These are phyloP conservation scores for Labrus mixtus DNA, from an alignment of 2,113 vertebrate genomes.

Conservation along the genomic window DNA sequence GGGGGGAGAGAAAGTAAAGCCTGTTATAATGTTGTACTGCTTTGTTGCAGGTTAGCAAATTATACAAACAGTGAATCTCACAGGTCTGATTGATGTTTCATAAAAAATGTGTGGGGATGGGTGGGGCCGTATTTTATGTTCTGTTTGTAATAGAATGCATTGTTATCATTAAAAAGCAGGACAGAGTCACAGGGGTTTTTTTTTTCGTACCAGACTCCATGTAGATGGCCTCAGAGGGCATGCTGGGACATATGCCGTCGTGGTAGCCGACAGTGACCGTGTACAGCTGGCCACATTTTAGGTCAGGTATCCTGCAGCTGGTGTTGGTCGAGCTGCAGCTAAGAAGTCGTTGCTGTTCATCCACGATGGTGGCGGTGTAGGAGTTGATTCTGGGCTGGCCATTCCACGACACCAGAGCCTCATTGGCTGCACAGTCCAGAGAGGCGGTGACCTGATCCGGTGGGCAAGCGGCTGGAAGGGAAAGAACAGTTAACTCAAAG, in stretches of 20 bases:
- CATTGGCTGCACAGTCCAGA: constrained; percentile 77
- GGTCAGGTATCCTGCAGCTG: constrained; percentile 71
- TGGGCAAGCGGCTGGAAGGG: constrained; percentile 76
- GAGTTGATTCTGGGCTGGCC: constrained; percentile 46
- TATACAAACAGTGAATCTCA: too few relatives aligned
- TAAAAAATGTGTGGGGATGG: too few relatives aligned
- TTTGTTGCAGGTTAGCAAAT: too few relatives aligned
- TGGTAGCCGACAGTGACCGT: constrained; percentile 66
- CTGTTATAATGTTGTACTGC: too few relatives aligned
- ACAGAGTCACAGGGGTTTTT: too few relatives aligned
- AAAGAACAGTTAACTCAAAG: background rate
- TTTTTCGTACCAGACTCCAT: constrained; percentile 78
- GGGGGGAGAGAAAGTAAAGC: background rate
- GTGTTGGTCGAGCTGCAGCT: constrained; percentile 76
- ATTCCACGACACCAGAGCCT: constrained; percentile 78
- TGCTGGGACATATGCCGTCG: constrained; percentile 72
- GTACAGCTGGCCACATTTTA: constrained; percentile 78
- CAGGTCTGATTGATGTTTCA: too few relatives aligned
- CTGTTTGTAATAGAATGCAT: too few relatives aligned
- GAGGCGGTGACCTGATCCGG: constrained; percentile 60
- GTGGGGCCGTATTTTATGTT: too few relatives aligned
- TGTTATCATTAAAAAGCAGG: too few relatives aligned
- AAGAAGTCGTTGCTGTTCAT: constrained; percentile 60
- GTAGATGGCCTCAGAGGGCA: constrained; percentile 63
- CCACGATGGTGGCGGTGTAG: constrained; percentile 75